Percentiles rank a stretch among this genome's conserved stretches.
phyloP scores from a whole-genome alignment of 92 coral and sea anemone species.

The Muricea muricata region DNA sequence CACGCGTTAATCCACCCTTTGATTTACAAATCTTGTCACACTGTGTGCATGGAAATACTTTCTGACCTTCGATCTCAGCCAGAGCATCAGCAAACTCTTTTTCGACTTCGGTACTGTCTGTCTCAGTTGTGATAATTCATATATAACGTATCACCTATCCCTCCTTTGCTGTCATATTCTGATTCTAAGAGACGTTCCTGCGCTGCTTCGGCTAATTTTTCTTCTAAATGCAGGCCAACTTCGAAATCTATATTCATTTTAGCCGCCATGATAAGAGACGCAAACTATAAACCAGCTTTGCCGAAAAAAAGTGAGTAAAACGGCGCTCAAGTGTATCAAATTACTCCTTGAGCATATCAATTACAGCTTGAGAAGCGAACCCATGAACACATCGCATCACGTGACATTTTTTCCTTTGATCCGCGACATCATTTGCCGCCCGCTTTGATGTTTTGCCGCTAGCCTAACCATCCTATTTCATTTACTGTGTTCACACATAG shows the following conservation, averaged over 20 bases:
- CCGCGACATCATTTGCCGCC: not conserved
- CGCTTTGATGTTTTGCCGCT: too few relatives aligned
- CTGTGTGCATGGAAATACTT: not conserved
- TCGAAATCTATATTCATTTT: not conserved
- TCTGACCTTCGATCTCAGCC: too few relatives aligned
- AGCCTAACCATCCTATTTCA: too few relatives aligned
- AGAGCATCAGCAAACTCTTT: constrained; percentile 4
- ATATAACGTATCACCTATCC: not conserved
- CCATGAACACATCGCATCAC: not conserved
- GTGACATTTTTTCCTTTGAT: not conserved
- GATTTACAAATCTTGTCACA: constrained; percentile 11
- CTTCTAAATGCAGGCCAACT: constrained; percentile 16
- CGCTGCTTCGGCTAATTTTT: not conserved
- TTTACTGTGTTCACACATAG: too few relatives aligned
- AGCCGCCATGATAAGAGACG: constrained; percentile 1
- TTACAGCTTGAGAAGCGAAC: not conserved
- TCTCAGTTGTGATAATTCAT: not conserved
- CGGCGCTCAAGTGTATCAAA: not conserved
- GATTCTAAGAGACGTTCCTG: constrained; percentile 9
- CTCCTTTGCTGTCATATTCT: constrained; percentile 10
- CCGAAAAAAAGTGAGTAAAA: not conserved
- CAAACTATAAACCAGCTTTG: not conserved
- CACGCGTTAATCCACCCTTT: constrained; percentile 16
- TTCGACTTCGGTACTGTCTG: constrained; percentile 3
- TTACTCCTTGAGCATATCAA: not conserved